Base-by-base conservation (phyloP, 2,888 invertebrate genomes). In the Eupeodes luniger region DNA sequence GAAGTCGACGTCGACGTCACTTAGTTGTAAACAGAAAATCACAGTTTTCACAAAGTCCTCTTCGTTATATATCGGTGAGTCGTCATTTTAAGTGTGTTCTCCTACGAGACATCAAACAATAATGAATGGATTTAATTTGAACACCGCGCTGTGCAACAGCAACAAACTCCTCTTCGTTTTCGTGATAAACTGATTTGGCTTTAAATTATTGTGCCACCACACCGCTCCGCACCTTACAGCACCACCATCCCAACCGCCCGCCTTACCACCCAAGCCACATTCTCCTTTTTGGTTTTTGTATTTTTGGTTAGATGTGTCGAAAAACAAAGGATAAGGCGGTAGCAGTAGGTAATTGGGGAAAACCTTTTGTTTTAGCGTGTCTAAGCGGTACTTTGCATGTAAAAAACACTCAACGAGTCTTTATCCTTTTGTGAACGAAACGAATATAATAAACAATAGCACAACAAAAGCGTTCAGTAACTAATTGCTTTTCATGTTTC, bases 91-190 rank as follows among this genome's bases (percentile, higher is more conserved):
- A 70, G 59, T 67, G 66, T 69, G 70, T 82, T 44, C 49, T 72
- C 67, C 69, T 78, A 82, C 78, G 74, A 59, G 59, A 75, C 74
- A 82, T 62, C 72, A 62, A 86, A 82, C 55, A 74, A 69, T 76
- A 70, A 85, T 81, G 80, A 76, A 72, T 81, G 70, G 80, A 49
- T 62, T 55, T 74, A 69, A 78, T 86, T 72, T 72, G 57, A 82
- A 47, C 55, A 27, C 66, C 47, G 64, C 64, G 66, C 69, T 57
- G 57, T 74, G 74, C 78, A 75, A 74, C 67, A 57, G 74, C 78
- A 75, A 74, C 67, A 57, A 77, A 86, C 78, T 82, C 78, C 74
- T 86, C 78, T 86, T 82, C 85, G 61, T 81, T 82, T 86, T 78
- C 74, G 74, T 86, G 81, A 86, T 86, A 82, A 78, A 82, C 27